Conservation (phyloP, 2,113 vertebrate species). For the Xiphias gladius region DNA sequence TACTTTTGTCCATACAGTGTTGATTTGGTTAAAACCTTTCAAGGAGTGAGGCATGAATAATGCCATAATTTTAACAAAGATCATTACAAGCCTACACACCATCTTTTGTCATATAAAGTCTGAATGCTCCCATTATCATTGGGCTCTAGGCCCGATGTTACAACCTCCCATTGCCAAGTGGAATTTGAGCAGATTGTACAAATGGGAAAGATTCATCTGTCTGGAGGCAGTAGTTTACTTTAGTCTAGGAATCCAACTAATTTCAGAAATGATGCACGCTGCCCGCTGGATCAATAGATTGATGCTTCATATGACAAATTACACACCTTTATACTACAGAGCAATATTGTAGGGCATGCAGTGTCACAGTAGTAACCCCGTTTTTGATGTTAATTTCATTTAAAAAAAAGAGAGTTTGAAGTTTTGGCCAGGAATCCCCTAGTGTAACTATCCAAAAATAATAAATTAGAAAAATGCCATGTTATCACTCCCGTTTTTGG, state of each 20-base stretch:
- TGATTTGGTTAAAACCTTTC: constrained; percentile 51
- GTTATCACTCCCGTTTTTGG: constrained; percentile 17
- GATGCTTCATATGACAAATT: constrained; percentile 72
- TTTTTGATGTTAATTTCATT: constrained; percentile 38
- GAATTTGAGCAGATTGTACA: constrained; percentile 78
- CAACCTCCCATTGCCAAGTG: constrained; percentile 76
- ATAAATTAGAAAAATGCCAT: constrained; percentile 16
- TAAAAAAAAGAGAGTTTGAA: constrained; percentile 6
- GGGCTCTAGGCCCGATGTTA: constrained; percentile 78
- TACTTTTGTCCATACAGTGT: constrained; percentile 22
- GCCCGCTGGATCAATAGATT: constrained; percentile 65
- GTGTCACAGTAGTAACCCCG: constrained; percentile 24
- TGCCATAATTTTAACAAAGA: constrained; percentile 62
- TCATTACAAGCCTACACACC: constrained; percentile 65
- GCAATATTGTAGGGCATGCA: constrained; percentile 31
- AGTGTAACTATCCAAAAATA: constrained; percentile 15
- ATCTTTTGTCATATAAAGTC: constrained; percentile 76
- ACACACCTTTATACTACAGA: constrained; percentile 49
- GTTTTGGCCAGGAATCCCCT: constrained; percentile 14
- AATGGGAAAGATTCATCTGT: constrained; percentile 74
- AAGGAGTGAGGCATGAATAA: constrained; percentile 57
- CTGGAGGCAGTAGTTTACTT: constrained; percentile 69
- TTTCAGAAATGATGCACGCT: constrained; percentile 68
- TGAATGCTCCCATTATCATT: constrained; percentile 75
- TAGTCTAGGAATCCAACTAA: constrained; percentile 70